These are phyloP conservation scores for Tiphia femorata DNA, from an alignment of 2,888 invertebrate species.

Conservation along the genomic window DNA sequence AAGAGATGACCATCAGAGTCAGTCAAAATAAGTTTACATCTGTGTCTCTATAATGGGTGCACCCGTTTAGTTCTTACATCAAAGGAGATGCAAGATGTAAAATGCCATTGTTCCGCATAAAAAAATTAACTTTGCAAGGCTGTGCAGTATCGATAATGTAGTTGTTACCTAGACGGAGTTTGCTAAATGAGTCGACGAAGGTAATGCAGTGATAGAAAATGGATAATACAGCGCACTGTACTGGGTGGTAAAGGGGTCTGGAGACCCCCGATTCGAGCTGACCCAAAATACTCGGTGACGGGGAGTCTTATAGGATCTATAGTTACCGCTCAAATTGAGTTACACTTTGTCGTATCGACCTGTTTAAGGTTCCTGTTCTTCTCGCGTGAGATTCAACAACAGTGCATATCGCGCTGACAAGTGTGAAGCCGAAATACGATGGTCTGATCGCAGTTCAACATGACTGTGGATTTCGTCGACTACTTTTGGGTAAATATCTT, in stretches of 20 bases:
- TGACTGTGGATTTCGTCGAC: constrained; percentile 74
- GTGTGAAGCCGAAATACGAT: constrained; percentile 46
- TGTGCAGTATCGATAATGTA: too few relatives aligned
- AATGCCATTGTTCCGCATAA: too few relatives aligned
- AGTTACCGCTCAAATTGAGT: constrained; percentile 27
- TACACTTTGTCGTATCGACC: constrained; percentile 19
- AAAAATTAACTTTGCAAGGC: too few relatives aligned
- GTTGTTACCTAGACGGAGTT: too few relatives aligned
- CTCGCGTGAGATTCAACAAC: constrained; percentile 18
- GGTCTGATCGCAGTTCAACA: constrained; percentile 66
- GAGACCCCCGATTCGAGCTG: too few relatives aligned
- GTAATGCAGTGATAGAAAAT: too few relatives aligned
- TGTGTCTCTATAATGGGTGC: constrained; percentile 48
- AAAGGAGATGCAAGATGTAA: too few relatives aligned
- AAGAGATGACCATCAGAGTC: constrained; percentile 15
- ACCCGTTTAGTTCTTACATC: constrained; percentile 43
- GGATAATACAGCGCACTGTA: too few relatives aligned
- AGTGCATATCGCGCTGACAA: constrained; percentile 28
- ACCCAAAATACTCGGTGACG: too few relatives aligned
- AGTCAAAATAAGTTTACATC: constrained; percentile 36
- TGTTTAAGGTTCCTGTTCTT: constrained; percentile 14
- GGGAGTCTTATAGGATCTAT: too few relatives aligned
- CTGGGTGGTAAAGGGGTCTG: too few relatives aligned
- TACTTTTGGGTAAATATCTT: constrained; percentile 72
- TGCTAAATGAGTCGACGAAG: too few relatives aligned